Evolutionary conservation across 2,888 invertebrate genomes (phyloP), one percentile per base, ranked within the genome.

Genomic region (Macropis europaea): DNA sequence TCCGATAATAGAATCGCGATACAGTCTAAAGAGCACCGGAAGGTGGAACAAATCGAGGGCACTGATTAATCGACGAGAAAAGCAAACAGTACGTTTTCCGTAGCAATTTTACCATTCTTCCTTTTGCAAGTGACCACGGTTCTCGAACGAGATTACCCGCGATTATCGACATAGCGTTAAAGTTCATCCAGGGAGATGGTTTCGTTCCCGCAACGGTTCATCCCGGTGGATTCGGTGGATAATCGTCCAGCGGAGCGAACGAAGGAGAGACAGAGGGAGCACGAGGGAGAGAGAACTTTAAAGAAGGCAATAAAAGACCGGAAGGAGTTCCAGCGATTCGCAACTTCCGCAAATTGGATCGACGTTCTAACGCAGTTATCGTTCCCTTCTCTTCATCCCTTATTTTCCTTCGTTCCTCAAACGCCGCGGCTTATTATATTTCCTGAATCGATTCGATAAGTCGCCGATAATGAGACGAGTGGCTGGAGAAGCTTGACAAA

Each of bases 321-420:
- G 26, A 15, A 22, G 15, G n/a, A 40, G 57, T 62, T 67, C 17
- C 6, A n/a, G 28, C 52, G 53, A 69, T 70, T 72, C 56, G 57
- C 53, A 70, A 76, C 53, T 73, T 73, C 45, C 47, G 45, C 75
- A 82, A 83, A 84, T 82, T 81, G 76, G 70, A 80, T 80, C 54
- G 71, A 32, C 62, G 72, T 68, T 67, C 62, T 68, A 76, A 83
- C 74, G 53, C 71, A 62, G 71, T 74, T 73, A 77, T 73, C 68
- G 45, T 69, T 32, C 42, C 26, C 17, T 50, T 56, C 53, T 38
- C 42, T 5, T n/a, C 13, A 26, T 36, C 47, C 48, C 34, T 38
- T 30, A 22, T 19, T 30, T 13, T 28, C 22, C 19, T 11, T 26
- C 45, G 3, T 32, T 36, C 3, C 15, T n/a, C 7, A 1, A 9